Percentiles rank a stretch among this genome's conserved stretches.
Evolutionary conservation across 2,797 vertebrate species (phyloP).

Genomic region (Paedocypris micromegethes): DNA sequence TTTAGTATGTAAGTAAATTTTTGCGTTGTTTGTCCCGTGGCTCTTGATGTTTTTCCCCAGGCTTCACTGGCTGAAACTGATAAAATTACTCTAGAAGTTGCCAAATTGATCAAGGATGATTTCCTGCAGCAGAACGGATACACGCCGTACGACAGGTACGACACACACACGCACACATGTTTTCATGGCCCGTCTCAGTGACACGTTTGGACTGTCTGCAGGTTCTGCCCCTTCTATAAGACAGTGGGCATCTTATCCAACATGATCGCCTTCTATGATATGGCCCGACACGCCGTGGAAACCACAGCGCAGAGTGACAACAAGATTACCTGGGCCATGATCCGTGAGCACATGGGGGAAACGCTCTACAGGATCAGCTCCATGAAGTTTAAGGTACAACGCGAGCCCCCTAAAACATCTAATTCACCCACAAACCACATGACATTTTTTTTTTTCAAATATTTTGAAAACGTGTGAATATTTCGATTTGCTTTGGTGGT

Average conservation of each 20-base stretch:
- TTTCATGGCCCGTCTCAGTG: too few species aligned
- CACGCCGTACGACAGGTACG: constrained; percentile 90
- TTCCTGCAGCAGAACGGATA: constrained; percentile 98
- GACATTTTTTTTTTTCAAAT: too few species aligned
- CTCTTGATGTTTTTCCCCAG: constrained; percentile 53
- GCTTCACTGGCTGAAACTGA: constrained; percentile 94
- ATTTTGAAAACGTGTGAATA: too few species aligned
- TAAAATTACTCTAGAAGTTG: constrained; percentile 97
- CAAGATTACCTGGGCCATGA: constrained; percentile 94
- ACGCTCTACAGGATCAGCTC: constrained; percentile 88
- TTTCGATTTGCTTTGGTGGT: too few species aligned
- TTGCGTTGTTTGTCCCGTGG: too few species aligned
- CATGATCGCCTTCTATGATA: constrained; percentile 94
- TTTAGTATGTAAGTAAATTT: too few species aligned
- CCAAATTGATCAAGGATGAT: constrained; percentile 97
- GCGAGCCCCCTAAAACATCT: background rate
- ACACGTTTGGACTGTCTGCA: constrained; percentile 47
- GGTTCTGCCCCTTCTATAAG: constrained; percentile 98
- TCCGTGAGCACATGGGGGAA: constrained; percentile 90
- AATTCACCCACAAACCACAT: too few species aligned
- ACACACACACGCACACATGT: background rate
- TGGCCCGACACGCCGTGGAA: constrained; percentile 94
- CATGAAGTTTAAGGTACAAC: constrained; percentile 93
- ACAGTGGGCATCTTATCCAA: constrained; percentile 96
- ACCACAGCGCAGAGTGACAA: constrained; percentile 92